These are phyloP conservation scores for Lagodon rhomboides DNA, from an alignment of 2,797 vertebrate genomes.

Conservation along the genomic window DNA sequence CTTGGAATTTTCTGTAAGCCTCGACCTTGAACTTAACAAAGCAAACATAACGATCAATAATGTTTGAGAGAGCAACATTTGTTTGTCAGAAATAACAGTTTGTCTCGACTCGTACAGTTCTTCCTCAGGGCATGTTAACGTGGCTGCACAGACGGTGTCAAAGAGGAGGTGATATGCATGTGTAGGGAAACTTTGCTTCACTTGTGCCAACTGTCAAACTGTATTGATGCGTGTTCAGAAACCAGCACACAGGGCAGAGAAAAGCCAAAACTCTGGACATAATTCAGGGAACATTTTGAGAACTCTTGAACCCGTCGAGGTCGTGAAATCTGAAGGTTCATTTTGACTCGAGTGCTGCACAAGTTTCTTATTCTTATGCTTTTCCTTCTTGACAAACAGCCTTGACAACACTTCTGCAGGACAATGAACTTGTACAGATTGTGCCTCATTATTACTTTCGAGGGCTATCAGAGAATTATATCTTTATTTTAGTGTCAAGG, in stretches of 20 bases:
- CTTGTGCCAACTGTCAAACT: conserved; percentile 2
- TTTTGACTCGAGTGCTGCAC: not conserved
- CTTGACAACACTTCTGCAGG: conserved; percentile 3
- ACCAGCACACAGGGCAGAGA: not conserved
- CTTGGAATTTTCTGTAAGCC: not conserved
- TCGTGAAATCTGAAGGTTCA: not conserved
- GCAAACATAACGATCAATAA: not conserved
- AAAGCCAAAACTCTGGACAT: not conserved
- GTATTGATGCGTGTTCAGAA: not conserved
- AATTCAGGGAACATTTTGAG: not conserved
- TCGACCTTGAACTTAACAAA: not conserved
- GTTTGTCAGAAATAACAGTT: not conserved
- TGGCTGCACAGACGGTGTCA: not conserved
- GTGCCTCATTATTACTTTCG: conserved; percentile 1
- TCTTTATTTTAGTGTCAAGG: conserved; percentile 10
- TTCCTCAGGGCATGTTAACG: not conserved
- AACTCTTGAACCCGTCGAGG: not conserved
- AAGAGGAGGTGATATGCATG: not conserved
- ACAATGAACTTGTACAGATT: not conserved
- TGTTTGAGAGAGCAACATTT: conserved; percentile 1
- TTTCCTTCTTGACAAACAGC: conserved; percentile 1
- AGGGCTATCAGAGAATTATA: not conserved
- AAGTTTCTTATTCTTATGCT: not conserved
- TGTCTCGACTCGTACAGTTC: not conserved
- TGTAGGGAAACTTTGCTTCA: not conserved